A percentile compares a stretch with the other conserved stretches of the same genome.
phyloP scores from a whole-genome alignment of 2,888 invertebrate genomes.

The Parnassius smintheus region DNA sequence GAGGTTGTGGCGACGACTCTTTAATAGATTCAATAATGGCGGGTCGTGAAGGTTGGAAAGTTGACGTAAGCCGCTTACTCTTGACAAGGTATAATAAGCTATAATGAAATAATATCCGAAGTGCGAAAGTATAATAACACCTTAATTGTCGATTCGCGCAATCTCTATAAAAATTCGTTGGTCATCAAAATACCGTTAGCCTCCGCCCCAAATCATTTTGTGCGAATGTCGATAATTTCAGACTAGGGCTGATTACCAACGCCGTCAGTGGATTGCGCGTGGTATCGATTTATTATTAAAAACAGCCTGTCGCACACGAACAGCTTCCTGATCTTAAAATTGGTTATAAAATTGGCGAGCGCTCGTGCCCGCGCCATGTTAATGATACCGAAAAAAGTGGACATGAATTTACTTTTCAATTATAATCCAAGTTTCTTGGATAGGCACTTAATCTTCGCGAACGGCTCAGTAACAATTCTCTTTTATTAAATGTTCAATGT shows the following conservation, averaged over 20 bases:
- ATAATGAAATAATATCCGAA: constrained; percentile 39
- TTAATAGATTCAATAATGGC: constrained; percentile 28
- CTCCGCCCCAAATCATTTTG: constrained; percentile 61
- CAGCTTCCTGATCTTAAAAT: constrained; percentile 69
- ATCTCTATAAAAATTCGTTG: constrained; percentile 65
- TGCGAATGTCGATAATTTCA: constrained; percentile 71
- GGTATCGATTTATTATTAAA: constrained; percentile 78
- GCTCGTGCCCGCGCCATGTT: constrained; percentile 66
- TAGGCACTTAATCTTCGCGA: constrained; percentile 37
- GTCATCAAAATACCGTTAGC: constrained; percentile 62
- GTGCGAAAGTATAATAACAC: constrained; percentile 59
- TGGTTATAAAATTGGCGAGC: constrained; percentile 73
- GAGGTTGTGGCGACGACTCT: constrained; percentile 10
- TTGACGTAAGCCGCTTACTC: constrained; percentile 28
- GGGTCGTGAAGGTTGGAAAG: constrained; percentile 31
- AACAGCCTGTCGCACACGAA: constrained; percentile 67
- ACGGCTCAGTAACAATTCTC: constrained; percentile 10
- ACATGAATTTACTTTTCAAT: constrained; percentile 65
- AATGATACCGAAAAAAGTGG: constrained; percentile 63
- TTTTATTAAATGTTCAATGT: constrained; percentile 17
- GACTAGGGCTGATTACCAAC: constrained; percentile 60
- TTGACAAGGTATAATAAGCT: constrained; percentile 43
- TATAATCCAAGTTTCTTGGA: constrained; percentile 62
- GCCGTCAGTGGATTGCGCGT: constrained; percentile 58
- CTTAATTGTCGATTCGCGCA: constrained; percentile 59